phyloP scores from a whole-genome alignment of 2,113 vertebrate species.

The Nibea albiflora region DNA sequence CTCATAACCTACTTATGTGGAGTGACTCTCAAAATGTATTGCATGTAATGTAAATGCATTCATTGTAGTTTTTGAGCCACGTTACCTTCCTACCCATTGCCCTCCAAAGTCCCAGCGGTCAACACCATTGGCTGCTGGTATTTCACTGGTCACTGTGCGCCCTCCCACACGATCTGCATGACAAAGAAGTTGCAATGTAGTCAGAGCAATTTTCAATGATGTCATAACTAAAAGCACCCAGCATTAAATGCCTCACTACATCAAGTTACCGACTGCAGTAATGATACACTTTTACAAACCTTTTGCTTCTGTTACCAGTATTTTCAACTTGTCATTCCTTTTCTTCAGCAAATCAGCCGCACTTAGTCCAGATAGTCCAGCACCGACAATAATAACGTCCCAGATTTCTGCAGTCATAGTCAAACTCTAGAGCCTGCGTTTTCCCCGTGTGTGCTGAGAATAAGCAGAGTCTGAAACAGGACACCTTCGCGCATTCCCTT shows the following conservation, averaged over 20 bases:
- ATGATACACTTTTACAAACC: constrained; percentile 57
- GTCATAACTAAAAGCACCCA: background rate
- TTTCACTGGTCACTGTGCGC: constrained; percentile 71
- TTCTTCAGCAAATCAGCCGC: constrained; percentile 76
- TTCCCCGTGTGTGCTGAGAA: constrained; percentile 2
- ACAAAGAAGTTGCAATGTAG: constrained; percentile 8
- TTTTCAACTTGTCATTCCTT: constrained; percentile 63
- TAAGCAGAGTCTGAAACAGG: constrained; percentile 3
- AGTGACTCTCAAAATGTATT: background rate
- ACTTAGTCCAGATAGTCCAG: constrained; percentile 81
- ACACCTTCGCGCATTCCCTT: constrained; percentile 12
- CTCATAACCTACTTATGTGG: no score
- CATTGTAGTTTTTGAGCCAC: background rate
- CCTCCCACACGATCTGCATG: constrained; percentile 81
- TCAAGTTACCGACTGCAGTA: background rate
- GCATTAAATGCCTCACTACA: background rate
- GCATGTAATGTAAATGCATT: no score
- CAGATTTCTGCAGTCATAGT: constrained; percentile 76
- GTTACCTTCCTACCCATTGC: constrained; percentile 85
- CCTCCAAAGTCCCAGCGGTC: constrained; percentile 84
- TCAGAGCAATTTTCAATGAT: background rate
- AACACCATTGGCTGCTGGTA: constrained; percentile 75
- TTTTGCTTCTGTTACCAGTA: constrained; percentile 83
- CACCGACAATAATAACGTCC: constrained; percentile 83
- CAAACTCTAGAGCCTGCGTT: background rate